These are phyloP conservation scores for Tympanuchus pallidicinctus DNA, from an alignment of 2,113 vertebrate genomes.

Conservation along the genomic window DNA sequence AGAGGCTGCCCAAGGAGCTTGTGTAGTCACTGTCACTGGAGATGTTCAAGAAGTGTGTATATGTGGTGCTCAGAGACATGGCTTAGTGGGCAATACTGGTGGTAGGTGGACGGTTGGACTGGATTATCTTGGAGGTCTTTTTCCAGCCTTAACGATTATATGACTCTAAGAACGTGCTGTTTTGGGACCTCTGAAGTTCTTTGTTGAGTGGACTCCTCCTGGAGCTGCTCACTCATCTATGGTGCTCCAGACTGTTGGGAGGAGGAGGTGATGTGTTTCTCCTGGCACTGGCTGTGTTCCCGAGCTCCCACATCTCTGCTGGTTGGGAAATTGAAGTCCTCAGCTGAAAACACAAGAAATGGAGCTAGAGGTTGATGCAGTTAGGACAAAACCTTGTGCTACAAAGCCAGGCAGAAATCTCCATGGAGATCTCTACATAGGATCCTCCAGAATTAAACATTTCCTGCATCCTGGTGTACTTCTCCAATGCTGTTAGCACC, in stretches of 20 bases:
- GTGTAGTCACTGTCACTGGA: too few relatives aligned
- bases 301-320: not conserved
- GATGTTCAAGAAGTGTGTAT: too few relatives aligned
- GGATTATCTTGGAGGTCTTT: too few relatives aligned
- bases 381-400: not conserved
- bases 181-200: not conserved
- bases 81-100: too few relatives aligned
- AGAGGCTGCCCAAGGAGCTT: too few relatives aligned
- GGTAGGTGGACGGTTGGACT: too few relatives aligned
- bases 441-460: not conserved
- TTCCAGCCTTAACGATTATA: too few relatives aligned
- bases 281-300: not conserved
- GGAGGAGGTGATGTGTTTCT: not conserved
- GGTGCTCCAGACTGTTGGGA: not conserved
- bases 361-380: fast-evolving
- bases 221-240: not conserved
- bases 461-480: not conserved
- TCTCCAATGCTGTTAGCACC: not conserved
- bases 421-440: fast-evolving
- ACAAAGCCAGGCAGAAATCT: not conserved
- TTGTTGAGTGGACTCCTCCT: not conserved
- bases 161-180: not conserved
- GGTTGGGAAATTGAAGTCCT: not conserved
- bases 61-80: too few relatives aligned
- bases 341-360: not conserved